Evolutionary conservation across 2,113 vertebrate genomes (phyloP).

Genomic region (Phaethon lepturus): DNA sequence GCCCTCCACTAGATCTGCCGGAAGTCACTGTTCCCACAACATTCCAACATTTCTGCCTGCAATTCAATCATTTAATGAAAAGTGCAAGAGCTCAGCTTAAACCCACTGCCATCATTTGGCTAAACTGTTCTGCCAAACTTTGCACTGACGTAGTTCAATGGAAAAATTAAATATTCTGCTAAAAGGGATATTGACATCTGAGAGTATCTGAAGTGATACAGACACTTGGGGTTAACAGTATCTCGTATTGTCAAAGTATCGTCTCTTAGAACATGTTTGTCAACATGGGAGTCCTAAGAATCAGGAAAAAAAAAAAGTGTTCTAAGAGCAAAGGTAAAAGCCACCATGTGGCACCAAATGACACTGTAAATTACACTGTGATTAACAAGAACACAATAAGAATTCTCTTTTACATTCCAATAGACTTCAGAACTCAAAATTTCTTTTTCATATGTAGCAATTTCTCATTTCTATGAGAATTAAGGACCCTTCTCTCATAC

Average conservation of each 20-base stretch:
- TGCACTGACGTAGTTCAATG: not conserved
- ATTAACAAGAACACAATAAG: not conserved
- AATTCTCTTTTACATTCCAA: not conserved
- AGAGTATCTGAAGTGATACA: not conserved
- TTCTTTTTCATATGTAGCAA: not conserved
- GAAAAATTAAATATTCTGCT: not conserved
- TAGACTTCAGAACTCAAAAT: not conserved
- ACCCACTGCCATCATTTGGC: not conserved
- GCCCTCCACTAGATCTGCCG: not conserved
- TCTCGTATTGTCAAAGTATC: not conserved
- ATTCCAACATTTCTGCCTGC: not conserved
- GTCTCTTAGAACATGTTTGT: not conserved
- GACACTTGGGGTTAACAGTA: not conserved
- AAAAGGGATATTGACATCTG: not conserved
- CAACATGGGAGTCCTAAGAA: not conserved
- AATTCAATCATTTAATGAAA: not conserved
- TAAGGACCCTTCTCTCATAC: not conserved
- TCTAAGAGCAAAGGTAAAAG: not conserved
- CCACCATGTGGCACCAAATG: not conserved
- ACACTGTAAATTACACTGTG: not conserved
- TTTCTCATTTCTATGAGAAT: not conserved
- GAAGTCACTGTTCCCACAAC: not conserved
- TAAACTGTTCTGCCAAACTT: not conserved
- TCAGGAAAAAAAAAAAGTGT: rapidly evolving
- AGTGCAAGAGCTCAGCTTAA: not conserved